Conservation (phyloP, 2,113 vertebrate species). For the Lophotis ruficrista region DNA sequence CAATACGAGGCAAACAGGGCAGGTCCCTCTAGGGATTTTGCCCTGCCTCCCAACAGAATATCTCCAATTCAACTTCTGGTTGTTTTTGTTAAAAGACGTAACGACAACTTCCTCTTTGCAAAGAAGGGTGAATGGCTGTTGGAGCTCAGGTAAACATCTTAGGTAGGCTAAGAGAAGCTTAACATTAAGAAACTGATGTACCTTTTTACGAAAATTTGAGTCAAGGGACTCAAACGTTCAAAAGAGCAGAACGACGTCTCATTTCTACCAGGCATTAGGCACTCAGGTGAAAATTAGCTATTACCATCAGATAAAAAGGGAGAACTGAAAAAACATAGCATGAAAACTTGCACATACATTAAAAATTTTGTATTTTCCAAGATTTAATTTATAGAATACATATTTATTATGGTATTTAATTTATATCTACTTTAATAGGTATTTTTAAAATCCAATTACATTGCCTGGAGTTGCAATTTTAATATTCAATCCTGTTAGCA, state of each 20-base stretch:
- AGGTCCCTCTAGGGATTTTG: neutral
- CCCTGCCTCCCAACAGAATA: neutral
- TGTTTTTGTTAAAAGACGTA: neutral
- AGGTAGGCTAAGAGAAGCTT: neutral
- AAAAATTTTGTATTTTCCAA: neutral
- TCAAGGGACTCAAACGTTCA: neutral
- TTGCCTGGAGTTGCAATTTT: neutral
- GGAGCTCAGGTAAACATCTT: neutral
- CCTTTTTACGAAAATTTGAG: neutral
- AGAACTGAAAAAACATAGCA: neutral
- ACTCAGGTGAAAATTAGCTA: neutral
- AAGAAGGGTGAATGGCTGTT: neutral
- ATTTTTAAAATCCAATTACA: neutral
- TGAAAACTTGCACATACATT: neutral
- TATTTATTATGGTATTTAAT: neutral
- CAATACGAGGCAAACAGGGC: neutral
- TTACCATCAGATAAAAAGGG: neutral
- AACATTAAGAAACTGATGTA: neutral
- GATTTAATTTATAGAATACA: neutral
- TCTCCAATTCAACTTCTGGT: neutral
- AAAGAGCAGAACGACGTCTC: neutral
- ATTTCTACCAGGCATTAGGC: neutral
- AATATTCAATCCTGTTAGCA: neutral
- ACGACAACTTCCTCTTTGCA: neutral
- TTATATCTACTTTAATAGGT: neutral